These are phyloP conservation scores for Elgaria multicarinata DNA, from an alignment of 2,113 vertebrate genomes.

Conservation along the genomic window DNA sequence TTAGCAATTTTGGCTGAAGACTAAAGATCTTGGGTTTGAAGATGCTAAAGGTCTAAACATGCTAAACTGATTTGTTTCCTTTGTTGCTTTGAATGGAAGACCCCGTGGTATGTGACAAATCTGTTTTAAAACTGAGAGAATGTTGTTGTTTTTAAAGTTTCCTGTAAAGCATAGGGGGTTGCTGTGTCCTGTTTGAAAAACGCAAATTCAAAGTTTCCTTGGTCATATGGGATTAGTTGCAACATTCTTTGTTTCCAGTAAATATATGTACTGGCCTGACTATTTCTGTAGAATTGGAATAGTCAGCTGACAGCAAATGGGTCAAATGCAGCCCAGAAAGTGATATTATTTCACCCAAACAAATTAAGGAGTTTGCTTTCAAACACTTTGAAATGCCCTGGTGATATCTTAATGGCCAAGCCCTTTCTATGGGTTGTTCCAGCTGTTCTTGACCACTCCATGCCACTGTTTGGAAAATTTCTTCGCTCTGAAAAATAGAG, in stretches of 20 bases:
- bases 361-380: background rate
- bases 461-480: background rate
- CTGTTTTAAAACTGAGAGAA: background rate
- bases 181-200: background rate
- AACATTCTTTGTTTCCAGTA: background rate
- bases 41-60: background rate
- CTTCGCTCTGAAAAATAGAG: background rate
- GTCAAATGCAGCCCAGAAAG: background rate
- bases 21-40: background rate
- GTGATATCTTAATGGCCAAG: background rate
- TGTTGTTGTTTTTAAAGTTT: too few relatives aligned
- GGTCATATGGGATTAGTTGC: too few relatives aligned
- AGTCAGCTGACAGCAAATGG: background rate
- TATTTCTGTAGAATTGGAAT: background rate
- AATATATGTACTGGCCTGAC: background rate
- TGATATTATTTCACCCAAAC: background rate
- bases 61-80: too few relatives aligned
- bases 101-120: background rate
- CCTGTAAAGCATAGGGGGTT: background rate
- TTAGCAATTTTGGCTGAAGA: background rate
- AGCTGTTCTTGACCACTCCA: background rate
- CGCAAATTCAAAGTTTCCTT: background rate
- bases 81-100: background rate
- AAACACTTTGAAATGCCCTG: background rate
- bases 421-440: background rate